Percentiles rank a stretch among this genome's conserved stretches.
Evolutionary conservation across 2,797 vertebrate species (phyloP).

Genomic region (Remorina albescens): DNA sequence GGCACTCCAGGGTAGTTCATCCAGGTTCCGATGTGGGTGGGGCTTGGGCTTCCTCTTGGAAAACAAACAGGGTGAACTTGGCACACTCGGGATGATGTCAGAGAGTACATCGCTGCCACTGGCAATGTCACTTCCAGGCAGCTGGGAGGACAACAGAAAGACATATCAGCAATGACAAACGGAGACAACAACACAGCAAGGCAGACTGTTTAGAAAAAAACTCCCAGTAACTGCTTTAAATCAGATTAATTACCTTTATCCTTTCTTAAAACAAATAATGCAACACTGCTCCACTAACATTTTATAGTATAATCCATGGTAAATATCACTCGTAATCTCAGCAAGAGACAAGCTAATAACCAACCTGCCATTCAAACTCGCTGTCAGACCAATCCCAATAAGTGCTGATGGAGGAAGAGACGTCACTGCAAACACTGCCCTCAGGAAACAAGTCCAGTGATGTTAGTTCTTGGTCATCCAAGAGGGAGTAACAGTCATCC

Average conservation of each 20-base stretch:
- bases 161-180: background rate
- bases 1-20: slow-evolving; percentile 98
- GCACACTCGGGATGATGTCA: slow-evolving; percentile 97
- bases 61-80: slow-evolving; percentile 95
- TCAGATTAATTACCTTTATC: background rate
- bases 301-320: background rate
- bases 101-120: slow-evolving; percentile 98
- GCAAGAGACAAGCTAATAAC: slow-evolving; percentile 9
- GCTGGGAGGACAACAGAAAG: slow-evolving; percentile 75
- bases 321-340: background rate
- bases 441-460: slow-evolving; percentile 97
- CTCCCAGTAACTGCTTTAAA: background rate
- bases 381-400: slow-evolving; percentile 99
- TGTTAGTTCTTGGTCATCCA: slow-evolving; percentile 97
- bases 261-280: background rate
- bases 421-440: slow-evolving; percentile 98
- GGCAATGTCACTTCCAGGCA: slow-evolving; percentile 97
- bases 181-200: background rate
- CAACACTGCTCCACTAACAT: background rate
- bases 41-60: slow-evolving; percentile 94
- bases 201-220: background rate
- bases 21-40: slow-evolving; percentile 93
- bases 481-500: slow-evolving; percentile 95
- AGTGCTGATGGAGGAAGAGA: slow-evolving; percentile 98
- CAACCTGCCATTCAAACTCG: slow-evolving; percentile 99